Conservation (phyloP, 2,888 invertebrate genomes). For the Hyalella azteca region DNA sequence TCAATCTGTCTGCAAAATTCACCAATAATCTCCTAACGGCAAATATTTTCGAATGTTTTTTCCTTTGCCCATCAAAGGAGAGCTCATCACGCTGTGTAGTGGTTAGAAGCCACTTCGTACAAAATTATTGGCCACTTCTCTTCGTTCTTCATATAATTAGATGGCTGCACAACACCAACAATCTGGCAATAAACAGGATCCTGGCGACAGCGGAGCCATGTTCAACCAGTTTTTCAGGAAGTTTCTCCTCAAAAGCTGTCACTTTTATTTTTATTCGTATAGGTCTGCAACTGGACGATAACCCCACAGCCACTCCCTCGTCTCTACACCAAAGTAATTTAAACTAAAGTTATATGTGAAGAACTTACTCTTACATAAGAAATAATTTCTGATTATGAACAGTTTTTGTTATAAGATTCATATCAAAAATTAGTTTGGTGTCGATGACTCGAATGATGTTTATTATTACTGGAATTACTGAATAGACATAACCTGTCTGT, state of each 20-base stretch:
- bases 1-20: neutral
- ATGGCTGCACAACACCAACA: conserved; percentile 21
- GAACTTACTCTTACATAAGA: too few species aligned
- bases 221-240: conserved; percentile 26
- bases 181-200: conserved; percentile 32
- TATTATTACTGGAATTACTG: too few species aligned
- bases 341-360: too few species aligned
- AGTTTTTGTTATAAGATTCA: too few species aligned
- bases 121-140: conserved; percentile 27
- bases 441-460: too few species aligned
- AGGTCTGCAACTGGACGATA: conserved; percentile 20
- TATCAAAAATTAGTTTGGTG: too few species aligned
- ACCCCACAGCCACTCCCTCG: conserved; percentile 21
- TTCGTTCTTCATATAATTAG: conserved; percentile 7
- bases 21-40: neutral
- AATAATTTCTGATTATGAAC: too few species aligned
- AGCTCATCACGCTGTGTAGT: conserved; percentile 28
- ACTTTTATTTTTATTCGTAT: conserved; percentile 31
- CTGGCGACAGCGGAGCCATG: conserved; percentile 13
- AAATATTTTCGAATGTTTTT: conserved; percentile 5
- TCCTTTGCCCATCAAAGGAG: neutral
- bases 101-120: neutral
- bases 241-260: conserved; percentile 32
- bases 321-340: conserved; percentile 17
- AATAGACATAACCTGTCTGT: too few species aligned